Percentiles rank a stretch among this genome's conserved stretches.
phyloP scores from a whole-genome alignment of 1,140 invertebrate genomes.

The Pogonus chalceus region DNA sequence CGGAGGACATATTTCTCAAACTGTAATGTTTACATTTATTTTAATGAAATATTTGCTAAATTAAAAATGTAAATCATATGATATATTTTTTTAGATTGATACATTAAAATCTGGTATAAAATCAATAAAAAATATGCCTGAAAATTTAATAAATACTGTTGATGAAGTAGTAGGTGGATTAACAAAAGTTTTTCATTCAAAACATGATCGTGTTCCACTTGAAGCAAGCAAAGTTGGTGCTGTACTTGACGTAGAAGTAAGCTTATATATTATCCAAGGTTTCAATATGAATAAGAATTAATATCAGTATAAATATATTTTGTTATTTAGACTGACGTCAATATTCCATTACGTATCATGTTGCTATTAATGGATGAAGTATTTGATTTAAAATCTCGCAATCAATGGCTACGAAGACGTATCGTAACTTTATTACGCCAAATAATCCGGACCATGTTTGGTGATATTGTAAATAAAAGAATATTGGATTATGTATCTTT shows the following conservation, averaged over 20 bases:
- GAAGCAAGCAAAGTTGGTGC: constrained; percentile 46
- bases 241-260: constrained; percentile 49
- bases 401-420: constrained; percentile 76
- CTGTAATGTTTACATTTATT: constrained; percentile 32
- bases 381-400: constrained; percentile 77
- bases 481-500: constrained; percentile 87
- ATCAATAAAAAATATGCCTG: constrained; percentile 72
- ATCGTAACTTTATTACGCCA: constrained; percentile 72
- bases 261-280: too few relatives aligned
- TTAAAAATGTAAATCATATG: too few relatives aligned
- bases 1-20: constrained; percentile 47
- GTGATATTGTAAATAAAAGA: constrained; percentile 77
- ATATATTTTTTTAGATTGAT: constrained; percentile 54
- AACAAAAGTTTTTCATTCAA: constrained; percentile 37
- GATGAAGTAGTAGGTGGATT: constrained; percentile 71
- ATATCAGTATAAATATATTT: constrained; percentile 10
- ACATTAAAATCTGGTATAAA: constrained; percentile 69
- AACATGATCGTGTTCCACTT: constrained; percentile 19
- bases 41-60: background rate
- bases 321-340: constrained; percentile 56
- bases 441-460: constrained; percentile 70
- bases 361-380: constrained; percentile 83
- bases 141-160: constrained; percentile 68
- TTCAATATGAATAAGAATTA: background rate
- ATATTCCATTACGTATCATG: constrained; percentile 80